Conservation (phyloP, 1,140 invertebrate genomes). For the Hypothenemus hampei region DNA sequence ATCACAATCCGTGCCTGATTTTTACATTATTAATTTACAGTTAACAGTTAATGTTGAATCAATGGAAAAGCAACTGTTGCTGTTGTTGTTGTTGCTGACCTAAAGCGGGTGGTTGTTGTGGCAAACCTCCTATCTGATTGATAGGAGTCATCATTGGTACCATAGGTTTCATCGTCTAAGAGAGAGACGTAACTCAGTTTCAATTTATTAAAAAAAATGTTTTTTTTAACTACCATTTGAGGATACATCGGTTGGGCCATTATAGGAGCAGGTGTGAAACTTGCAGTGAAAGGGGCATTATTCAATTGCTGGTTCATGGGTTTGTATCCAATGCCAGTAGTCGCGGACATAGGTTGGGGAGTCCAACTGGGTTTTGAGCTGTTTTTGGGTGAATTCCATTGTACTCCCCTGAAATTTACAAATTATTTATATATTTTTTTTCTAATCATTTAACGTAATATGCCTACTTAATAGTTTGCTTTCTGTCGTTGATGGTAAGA, state of each 20-base stretch:
- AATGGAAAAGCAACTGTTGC: slow-evolving; percentile 41
- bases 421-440: not conserved
- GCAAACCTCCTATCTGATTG: slow-evolving; percentile 33
- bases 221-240: slow-evolving; percentile 35
- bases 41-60: too few species aligned
- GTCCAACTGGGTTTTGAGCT: slow-evolving; percentile 71
- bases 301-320: slow-evolving; percentile 64
- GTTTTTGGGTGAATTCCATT: slow-evolving; percentile 85
- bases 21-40: too few species aligned
- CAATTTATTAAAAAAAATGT: not conserved
- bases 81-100: slow-evolving; percentile 36
- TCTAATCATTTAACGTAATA: too few species aligned
- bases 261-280: slow-evolving; percentile 27
- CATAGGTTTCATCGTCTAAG: slow-evolving; percentile 40
- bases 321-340: slow-evolving; percentile 74
- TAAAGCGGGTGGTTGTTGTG: slow-evolving; percentile 31
- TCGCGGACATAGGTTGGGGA: slow-evolving; percentile 79
- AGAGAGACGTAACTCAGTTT: slow-evolving; percentile 1
- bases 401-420: slow-evolving; percentile 48
- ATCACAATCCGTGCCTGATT: too few species aligned
- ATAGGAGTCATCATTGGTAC: slow-evolving; percentile 36
- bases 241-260: slow-evolving; percentile 21
- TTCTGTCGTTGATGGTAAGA: slow-evolving; percentile 81
- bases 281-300: slow-evolving; percentile 30
- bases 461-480: slow-evolving; percentile 65